Evolutionary conservation across 2,888 invertebrate genomes (phyloP).

Genomic region (Lumbricus terrestris): DNA sequence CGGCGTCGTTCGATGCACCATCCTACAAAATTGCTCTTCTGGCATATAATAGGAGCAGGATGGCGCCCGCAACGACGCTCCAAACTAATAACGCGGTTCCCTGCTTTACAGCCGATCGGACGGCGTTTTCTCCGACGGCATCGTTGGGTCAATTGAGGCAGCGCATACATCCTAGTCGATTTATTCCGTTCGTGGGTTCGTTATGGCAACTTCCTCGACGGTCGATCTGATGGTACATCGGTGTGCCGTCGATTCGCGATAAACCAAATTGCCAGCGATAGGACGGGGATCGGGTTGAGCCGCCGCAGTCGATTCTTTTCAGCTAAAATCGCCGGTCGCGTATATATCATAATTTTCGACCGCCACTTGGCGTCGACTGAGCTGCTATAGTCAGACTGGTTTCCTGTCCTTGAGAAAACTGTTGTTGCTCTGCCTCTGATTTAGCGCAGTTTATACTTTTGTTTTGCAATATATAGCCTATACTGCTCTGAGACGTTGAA

Average conservation of each 20-base stretch:
- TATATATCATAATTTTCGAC: constrained; percentile 4
- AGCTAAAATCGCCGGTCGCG: not conserved
- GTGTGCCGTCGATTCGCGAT: not conserved
- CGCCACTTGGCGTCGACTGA: not conserved
- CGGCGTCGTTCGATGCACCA: not conserved
- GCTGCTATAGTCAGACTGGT: not conserved
- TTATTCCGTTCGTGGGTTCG: not conserved
- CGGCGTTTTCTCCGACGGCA: not conserved
- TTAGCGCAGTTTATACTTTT: not conserved
- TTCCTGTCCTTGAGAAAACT: not conserved
- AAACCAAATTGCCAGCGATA: not conserved
- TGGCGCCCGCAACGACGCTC: not conserved
- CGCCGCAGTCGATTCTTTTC: not conserved
- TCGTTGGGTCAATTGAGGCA: not conserved
- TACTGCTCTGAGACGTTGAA: not conserved
- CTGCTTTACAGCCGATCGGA: not conserved
- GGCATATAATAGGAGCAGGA: not conserved
- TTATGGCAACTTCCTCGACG: not conserved
- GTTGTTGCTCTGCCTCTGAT: not conserved
- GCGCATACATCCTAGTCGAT: not conserved
- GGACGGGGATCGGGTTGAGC: not conserved
- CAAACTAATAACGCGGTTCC: not conserved
- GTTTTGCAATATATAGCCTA: no score
- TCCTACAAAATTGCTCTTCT: not conserved
- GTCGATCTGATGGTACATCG: not conserved